Base-by-base conservation (phyloP, 2,888 invertebrate genomes). In the Myopa testacea region DNA sequence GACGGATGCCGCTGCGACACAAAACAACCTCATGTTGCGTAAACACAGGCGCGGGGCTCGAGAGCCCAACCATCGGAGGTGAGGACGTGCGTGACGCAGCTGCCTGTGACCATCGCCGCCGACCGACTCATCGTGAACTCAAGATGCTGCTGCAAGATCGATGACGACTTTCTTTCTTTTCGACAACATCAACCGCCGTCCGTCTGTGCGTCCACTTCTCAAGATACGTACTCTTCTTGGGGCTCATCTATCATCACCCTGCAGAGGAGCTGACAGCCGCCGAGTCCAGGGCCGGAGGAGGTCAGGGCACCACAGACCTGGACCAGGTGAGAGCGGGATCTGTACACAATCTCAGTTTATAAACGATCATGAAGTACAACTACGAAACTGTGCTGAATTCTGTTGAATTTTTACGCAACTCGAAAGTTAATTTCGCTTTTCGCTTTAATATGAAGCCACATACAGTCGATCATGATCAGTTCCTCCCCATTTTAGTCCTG, bases 51-150 rank as follows among this genome's bases (percentile, higher is more conserved):
- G 10, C 55, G 16, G 55, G 1, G 16, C 10, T 14, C 55, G 26
- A 50, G 26, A 26, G 26, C 26, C 26, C 8, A 55, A 65, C 38
- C 4, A 55, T 45, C 10, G 10, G 10, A 62, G 62, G n/a, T n/a
- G 62, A 19, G 8, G 26, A 65, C 38, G 65, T 71, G 71, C 71
- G 71, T 71, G 71, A 71, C 71, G 38, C 71, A 71, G 71, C 71
- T 71, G 71, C 71, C 34, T 50, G 55, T 14, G 10, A 12, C 55
- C 16, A 52, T 14, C 55, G 55, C 14, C 14, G 55, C 5, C 55
- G 3, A n/a, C 55, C n/a, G 16, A 45, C 45, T n/a, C n/a, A 19
- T n/a, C n/a, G 68, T 3, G 67, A 3, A 14, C 26, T 69, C 52
- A 52, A 50, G 68, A 12, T 37, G 34, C 34, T 37, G 55, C 55